These are phyloP conservation scores for Platichthys flesus DNA, from an alignment of 2,113 vertebrate species.

Conservation along the genomic window DNA sequence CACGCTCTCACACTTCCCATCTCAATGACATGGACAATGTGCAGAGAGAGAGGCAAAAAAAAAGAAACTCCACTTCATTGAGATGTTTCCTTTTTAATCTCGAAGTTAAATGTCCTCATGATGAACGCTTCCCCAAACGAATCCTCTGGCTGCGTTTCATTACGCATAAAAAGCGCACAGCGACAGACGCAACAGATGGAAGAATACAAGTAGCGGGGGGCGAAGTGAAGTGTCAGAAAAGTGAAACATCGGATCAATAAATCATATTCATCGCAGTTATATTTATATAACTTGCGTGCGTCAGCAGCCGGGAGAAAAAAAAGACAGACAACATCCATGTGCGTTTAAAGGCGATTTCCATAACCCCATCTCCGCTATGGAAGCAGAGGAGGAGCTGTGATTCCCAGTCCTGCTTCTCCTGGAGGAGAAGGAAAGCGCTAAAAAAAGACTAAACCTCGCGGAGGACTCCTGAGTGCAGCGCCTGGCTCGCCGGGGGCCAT, in stretches of 20 bases:
- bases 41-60: not conserved
- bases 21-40: not conserved
- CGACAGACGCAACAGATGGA: not conserved
- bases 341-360: not conserved
- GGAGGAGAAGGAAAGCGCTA: slow-evolving; percentile 31
- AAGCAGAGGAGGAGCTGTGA: slow-evolving; percentile 8
- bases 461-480: slow-evolving; percentile 31
- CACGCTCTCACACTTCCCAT: slow-evolving; percentile 38
- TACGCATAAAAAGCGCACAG: too few species aligned
- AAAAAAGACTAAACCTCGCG: slow-evolving; percentile 34
- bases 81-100: not conserved
- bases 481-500: slow-evolving; percentile 66
- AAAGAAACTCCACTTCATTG: not conserved
- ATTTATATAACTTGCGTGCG: not conserved
- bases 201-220: not conserved
- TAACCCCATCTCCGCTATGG: slow-evolving; percentile 3
- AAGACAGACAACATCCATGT: not conserved
- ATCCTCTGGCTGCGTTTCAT: too few species aligned
- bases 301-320: not conserved
- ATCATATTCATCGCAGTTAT: not conserved
- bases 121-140: too few species aligned
- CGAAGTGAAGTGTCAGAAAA: too few species aligned
- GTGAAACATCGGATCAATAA: not conserved
- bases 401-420: slow-evolving; percentile 20
- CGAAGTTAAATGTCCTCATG: not conserved